Evolutionary conservation across 2,113 vertebrate genomes (phyloP).

Genomic region (Gnathonemus echidnorhynchus): DNA sequence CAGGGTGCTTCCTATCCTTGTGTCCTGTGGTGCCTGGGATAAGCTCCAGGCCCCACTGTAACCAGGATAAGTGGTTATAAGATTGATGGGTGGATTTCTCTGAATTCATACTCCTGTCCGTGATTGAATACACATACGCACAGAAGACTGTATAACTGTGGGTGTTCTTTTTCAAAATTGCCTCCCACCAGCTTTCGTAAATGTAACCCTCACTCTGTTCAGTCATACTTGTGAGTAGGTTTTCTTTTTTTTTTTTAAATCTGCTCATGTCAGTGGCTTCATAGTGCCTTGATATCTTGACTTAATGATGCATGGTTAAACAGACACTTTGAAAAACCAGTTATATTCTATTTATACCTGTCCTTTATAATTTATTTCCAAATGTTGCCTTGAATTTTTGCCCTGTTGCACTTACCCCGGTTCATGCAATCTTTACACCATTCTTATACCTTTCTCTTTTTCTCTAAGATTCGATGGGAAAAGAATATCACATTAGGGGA

Average conservation of each 20-base stretch:
- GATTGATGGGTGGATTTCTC: neutral
- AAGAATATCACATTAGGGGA: slow-evolving; percentile 99
- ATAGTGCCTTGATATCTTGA: neutral
- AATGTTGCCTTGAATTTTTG: neutral
- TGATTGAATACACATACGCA: neutral
- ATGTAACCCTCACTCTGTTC: neutral
- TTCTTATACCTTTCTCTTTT: slow-evolving; percentile 32
- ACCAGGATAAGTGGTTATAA: neutral
- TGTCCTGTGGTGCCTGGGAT: neutral
- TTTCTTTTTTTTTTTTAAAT: neutral
- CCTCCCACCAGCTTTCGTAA: neutral
- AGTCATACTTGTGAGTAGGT: neutral
- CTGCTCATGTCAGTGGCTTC: neutral
- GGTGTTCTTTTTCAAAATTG: neutral
- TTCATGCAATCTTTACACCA: neutral
- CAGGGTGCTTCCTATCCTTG: neutral
- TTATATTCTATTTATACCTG: neutral
- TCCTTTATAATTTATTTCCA: neutral
- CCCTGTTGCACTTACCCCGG: neutral
- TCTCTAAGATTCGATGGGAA: slow-evolving; percentile 97
- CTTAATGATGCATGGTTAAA: neutral
- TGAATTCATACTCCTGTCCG: neutral
- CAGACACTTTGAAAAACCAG: neutral
- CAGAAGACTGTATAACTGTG: neutral
- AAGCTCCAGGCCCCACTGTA: neutral